Conservation (phyloP, 2,888 invertebrate species). For the Sphaerophoria rueppellii region DNA sequence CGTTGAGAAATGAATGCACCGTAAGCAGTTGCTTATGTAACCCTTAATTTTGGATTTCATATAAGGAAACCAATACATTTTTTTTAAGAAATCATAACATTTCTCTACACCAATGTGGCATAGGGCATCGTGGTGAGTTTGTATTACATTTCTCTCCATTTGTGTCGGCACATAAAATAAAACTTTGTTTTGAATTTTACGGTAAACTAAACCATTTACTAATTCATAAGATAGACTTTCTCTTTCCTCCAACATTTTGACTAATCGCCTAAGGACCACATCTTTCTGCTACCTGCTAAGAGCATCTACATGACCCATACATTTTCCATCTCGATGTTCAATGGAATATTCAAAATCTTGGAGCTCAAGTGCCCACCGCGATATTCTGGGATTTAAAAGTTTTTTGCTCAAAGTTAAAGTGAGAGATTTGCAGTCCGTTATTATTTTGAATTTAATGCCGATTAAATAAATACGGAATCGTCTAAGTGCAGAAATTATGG, state of each 20-base stretch:
- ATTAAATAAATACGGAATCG: slow-evolving; percentile 72
- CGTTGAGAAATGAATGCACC: slow-evolving; percentile 1
- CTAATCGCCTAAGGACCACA: slow-evolving; percentile 9
- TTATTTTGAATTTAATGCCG: slow-evolving; percentile 15
- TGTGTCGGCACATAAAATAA: background rate
- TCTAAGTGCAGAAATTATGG: slow-evolving; percentile 75
- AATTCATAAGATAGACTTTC: slow-evolving; percentile 3
- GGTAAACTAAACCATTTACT: slow-evolving; percentile 9
- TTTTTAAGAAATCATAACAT: slow-evolving; percentile 11
- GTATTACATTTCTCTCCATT: slow-evolving; percentile 7
- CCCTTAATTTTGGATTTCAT: slow-evolving; percentile 15
- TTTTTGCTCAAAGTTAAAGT: slow-evolving; percentile 74
- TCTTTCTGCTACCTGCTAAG: background rate
- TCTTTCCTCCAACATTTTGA: slow-evolving; percentile 3
- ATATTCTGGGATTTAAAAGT: slow-evolving; percentile 76
- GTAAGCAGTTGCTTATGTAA: background rate
- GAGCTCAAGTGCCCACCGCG: slow-evolving; percentile 76
- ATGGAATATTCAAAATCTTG: slow-evolving; percentile 76
- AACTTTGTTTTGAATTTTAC: background rate
- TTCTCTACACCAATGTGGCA: background rate
- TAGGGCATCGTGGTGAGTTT: slow-evolving; percentile 5
- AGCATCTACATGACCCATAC: slow-evolving; percentile 1
- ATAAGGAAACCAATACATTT: slow-evolving; percentile 6
- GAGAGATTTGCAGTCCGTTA: slow-evolving; percentile 77
- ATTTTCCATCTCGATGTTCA: slow-evolving; percentile 26